Evolutionary conservation across 1,140 invertebrate genomes (phyloP).

Genomic region (Drosophila sp.): DNA sequence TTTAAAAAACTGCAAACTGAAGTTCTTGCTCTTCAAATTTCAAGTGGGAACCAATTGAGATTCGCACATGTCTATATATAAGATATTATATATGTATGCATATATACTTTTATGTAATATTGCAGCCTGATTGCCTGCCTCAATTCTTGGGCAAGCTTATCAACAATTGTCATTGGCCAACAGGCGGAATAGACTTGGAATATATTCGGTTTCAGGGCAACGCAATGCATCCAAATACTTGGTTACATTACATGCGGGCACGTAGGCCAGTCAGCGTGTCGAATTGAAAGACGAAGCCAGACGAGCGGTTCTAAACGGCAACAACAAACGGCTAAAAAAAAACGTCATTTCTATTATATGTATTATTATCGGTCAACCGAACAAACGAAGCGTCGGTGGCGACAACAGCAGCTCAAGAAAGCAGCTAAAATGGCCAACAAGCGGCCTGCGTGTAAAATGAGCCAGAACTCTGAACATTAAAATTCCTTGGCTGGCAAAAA

Average conservation of each 20-base stretch:
- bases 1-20: constrained; percentile 20
- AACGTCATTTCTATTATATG: neutral
- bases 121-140: constrained; percentile 6
- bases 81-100: constrained; percentile 2
- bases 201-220: constrained; percentile 14
- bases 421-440: constrained; percentile 4
- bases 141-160: constrained; percentile 15
- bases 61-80: neutral
- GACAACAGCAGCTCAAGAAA: neutral
- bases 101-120: constrained; percentile 29
- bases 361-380: constrained; percentile 3
- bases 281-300: constrained; percentile 40
- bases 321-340: neutral
- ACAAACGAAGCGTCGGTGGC: neutral
- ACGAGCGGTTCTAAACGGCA: constrained; percentile 9
- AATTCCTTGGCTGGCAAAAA: constrained; percentile 55
- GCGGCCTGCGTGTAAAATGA: constrained; percentile 65
- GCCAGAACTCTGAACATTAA: constrained; percentile 64
- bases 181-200: neutral
- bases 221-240: constrained; percentile 13
- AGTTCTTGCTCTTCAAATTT: constrained; percentile 11
- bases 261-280: constrained; percentile 41
- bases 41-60: constrained; percentile 3
- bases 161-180: constrained; percentile 17
- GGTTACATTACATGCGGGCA: constrained; percentile 35